Percentiles rank a stretch among this genome's conserved stretches.
phyloP scores from a whole-genome alignment of 30 jellyfish, hydroid and myxozoan species.

The Aurelia aurita complex sp. Pacific region DNA sequence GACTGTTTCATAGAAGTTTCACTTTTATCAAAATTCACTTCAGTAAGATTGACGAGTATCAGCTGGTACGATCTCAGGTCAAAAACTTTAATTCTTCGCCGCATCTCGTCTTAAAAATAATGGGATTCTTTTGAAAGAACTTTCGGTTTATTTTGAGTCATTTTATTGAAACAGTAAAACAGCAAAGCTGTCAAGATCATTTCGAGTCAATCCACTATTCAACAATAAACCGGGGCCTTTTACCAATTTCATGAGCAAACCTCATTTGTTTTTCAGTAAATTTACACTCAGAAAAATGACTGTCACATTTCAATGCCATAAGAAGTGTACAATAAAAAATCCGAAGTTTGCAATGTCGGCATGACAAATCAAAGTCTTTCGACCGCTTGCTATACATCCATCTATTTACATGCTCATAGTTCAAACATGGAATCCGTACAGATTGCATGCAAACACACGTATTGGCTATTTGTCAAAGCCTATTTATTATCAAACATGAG shows the following conservation, averaged over 20 bases:
- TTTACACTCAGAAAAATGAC: too few relatives aligned
- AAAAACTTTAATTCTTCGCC: not conserved
- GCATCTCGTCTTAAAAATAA: not conserved
- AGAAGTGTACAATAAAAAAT: too few relatives aligned
- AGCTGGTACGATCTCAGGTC: too few relatives aligned
- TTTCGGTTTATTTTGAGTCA: slow-evolving; percentile 21
- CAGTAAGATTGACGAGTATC: too few relatives aligned
- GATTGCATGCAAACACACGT: slow-evolving; percentile 33
- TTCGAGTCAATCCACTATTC: not conserved
- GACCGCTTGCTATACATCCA: slow-evolving; percentile 33
- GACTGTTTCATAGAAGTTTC: too few relatives aligned
- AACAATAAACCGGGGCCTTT: slow-evolving; percentile 43
- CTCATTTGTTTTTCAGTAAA: too few relatives aligned
- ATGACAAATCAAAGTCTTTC: slow-evolving; percentile 15
- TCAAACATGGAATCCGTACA: slow-evolving; percentile 5
- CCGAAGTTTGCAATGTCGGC: slow-evolving; percentile 39
- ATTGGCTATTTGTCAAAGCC: slow-evolving; percentile 13
- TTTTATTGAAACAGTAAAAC: slow-evolving; percentile 27
- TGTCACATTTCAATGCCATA: not conserved
- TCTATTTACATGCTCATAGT: slow-evolving; percentile 32
- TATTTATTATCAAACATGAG: slow-evolving; percentile 18
- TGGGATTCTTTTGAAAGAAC: slow-evolving; percentile 14
- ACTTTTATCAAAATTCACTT: too few relatives aligned
- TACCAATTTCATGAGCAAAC: slow-evolving; percentile 20
- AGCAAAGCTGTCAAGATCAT: not conserved